Percentiles rank a stretch among this genome's conserved stretches.
Conservation (phyloP, 1,140 invertebrate species). For the Diabrotica virgifera region DNA sequence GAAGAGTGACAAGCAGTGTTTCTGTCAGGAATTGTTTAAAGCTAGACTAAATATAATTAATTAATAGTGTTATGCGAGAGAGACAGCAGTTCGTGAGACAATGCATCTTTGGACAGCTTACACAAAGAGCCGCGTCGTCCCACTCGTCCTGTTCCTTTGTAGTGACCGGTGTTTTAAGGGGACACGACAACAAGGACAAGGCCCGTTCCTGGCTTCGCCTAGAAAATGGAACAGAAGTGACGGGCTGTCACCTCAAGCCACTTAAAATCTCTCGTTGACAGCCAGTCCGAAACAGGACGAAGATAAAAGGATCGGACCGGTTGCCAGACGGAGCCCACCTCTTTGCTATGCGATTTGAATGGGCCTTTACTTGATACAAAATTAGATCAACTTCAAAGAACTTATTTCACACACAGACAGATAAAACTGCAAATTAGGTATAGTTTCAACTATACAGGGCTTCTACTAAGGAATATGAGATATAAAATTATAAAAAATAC, state of each 20-base stretch:
- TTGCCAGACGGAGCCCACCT: too few species aligned
- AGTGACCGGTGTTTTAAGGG: neutral
- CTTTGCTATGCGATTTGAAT: too few species aligned
- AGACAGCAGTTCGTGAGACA: neutral
- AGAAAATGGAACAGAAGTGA: neutral
- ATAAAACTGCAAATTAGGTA: too few species aligned
- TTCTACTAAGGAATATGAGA: too few species aligned
- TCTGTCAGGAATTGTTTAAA: neutral
- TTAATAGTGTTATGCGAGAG: neutral
- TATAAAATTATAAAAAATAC: too few species aligned
- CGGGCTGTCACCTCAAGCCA: constrained; percentile 1
- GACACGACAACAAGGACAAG: neutral
- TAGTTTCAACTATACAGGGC: too few species aligned
- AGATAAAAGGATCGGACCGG: neutral
- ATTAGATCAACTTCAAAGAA: too few species aligned
- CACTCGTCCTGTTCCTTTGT: neutral
- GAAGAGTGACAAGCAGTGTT: neutral
- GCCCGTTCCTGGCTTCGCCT: neutral
- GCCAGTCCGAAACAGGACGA: neutral
- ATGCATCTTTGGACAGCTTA: neutral
- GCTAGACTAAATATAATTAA: neutral
- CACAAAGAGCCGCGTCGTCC: neutral
- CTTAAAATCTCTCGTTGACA: neutral
- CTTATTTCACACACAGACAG: too few species aligned
- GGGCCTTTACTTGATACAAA: too few species aligned